A percentile compares a stretch with the other conserved stretches of the same genome.
phyloP scores from a whole-genome alignment of 2,888 invertebrate species.

The Watsonalla cultraria region DNA sequence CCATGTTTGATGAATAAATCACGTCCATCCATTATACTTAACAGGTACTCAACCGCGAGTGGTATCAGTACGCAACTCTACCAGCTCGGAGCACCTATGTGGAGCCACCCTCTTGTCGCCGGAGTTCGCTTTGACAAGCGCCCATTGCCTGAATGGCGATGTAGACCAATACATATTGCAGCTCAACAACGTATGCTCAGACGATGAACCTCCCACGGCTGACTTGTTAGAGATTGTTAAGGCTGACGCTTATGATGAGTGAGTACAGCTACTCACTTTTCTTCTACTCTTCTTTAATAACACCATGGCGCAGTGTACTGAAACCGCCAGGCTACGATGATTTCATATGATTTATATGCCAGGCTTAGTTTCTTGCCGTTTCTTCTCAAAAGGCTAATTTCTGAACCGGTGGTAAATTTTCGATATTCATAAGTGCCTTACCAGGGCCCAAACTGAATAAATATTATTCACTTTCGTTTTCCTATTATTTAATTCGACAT shows the following conservation, averaged over 20 bases:
- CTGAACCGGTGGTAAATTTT: too few species aligned
- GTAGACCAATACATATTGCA: conserved; percentile 38
- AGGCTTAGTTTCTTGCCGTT: too few species aligned
- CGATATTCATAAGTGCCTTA: too few species aligned
- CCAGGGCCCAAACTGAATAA: too few species aligned
- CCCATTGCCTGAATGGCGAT: conserved; percentile 52
- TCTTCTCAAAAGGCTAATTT: too few species aligned
- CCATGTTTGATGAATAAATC: neutral
- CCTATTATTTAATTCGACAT: too few species aligned
- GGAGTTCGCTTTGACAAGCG: conserved; percentile 55
- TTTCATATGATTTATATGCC: too few species aligned
- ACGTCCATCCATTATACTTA: neutral
- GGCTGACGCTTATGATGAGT: conserved; percentile 54
- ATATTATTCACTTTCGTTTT: too few species aligned
- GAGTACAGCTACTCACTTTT: conserved; percentile 18
- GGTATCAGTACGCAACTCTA: conserved; percentile 51
- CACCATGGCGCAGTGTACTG: too few species aligned
- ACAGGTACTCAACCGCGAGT: conserved; percentile 51
- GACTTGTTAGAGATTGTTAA: conserved; percentile 41
- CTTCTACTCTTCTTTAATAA: too few species aligned
- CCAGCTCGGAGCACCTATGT: conserved; percentile 47
- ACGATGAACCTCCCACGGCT: conserved; percentile 25
- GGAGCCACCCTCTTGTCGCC: conserved; percentile 52
- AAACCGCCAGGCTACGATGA: too few species aligned
- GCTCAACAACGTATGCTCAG: conserved; percentile 51